Percentiles rank a stretch among this genome's conserved stretches.
Evolutionary conservation across 2,113 vertebrate genomes (phyloP).

Genomic region (Neomonachus schauinslandi): DNA sequence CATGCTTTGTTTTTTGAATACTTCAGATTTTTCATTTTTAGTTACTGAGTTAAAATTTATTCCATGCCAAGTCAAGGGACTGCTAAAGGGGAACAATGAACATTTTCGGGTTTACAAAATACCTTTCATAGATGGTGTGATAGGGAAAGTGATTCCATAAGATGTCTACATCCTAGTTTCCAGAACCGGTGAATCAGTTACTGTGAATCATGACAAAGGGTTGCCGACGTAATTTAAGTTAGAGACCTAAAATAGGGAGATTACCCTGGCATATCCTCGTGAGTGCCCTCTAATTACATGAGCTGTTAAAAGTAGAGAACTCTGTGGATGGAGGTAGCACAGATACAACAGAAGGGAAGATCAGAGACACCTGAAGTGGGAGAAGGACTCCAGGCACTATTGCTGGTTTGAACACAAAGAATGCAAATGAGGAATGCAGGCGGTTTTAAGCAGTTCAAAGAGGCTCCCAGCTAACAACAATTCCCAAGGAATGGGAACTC

Average conservation of each 20-base stretch:
- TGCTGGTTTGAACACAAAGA: neutral
- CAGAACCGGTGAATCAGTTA: neutral
- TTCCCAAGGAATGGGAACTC: neutral
- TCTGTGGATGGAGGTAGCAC: neutral
- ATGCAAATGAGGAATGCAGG: neutral
- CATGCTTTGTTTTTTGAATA: neutral
- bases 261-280: neutral
- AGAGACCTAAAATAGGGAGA: neutral
- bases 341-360: neutral
- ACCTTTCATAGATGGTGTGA: neutral
- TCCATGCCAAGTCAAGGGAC: neutral
- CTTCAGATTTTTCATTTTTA: constrained; percentile 13
- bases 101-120: neutral
- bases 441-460: neutral
- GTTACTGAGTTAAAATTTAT: constrained; percentile 8
- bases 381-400: neutral
- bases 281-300: neutral
- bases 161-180: neutral
- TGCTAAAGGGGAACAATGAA: neutral
- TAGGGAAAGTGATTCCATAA: neutral
- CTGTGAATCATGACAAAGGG: neutral
- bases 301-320: neutral
- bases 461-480: neutral
- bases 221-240: neutral
- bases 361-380: neutral